A percentile compares a stretch with the other conserved stretches of the same genome.
These are phyloP conservation scores for Melitaea cinxia DNA, from an alignment of 1,140 invertebrate species.

Conservation along the genomic window DNA sequence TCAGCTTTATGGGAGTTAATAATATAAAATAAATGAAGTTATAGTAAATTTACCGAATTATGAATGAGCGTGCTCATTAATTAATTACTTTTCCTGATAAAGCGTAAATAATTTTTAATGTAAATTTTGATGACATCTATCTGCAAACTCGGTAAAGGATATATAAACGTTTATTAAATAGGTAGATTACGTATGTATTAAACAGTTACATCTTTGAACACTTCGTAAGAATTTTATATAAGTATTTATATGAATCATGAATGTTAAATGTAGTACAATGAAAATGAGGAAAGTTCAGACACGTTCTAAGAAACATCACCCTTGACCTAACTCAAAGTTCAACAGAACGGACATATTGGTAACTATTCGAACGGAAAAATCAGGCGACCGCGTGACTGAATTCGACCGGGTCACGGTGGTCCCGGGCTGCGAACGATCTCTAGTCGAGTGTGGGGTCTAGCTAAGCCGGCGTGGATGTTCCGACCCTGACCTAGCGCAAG, in stretches of 20 bases:
- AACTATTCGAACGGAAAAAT: conserved; percentile 77
- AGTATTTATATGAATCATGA: too few species aligned
- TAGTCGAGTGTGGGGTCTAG: conserved; percentile 42
- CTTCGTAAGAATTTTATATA: too few species aligned
- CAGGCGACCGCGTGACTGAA: conserved; percentile 59
- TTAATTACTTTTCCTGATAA: not conserved
- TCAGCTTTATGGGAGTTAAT: not conserved
- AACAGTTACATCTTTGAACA: too few species aligned
- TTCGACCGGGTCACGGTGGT: conserved; percentile 41
- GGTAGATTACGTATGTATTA: not conserved
- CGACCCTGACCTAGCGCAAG: conserved; percentile 73
- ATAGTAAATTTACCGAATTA: not conserved
- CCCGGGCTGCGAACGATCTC: conserved; percentile 24
- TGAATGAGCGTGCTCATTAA: not conserved
- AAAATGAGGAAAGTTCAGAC: conserved; percentile 9
- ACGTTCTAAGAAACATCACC: conserved; percentile 31
- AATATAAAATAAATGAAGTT: not conserved
- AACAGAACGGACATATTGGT: conserved; percentile 64
- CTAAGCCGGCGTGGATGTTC: conserved; percentile 54
- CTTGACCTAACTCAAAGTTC: conserved; percentile 67
- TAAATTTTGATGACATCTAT: not conserved
- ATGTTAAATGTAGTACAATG: not conserved
- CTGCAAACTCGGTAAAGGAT: not conserved
- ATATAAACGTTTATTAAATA: not conserved
- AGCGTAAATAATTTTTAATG: not conserved